phyloP scores from a whole-genome alignment of 1,140 invertebrate species.

The Drosophila sproati region DNA sequence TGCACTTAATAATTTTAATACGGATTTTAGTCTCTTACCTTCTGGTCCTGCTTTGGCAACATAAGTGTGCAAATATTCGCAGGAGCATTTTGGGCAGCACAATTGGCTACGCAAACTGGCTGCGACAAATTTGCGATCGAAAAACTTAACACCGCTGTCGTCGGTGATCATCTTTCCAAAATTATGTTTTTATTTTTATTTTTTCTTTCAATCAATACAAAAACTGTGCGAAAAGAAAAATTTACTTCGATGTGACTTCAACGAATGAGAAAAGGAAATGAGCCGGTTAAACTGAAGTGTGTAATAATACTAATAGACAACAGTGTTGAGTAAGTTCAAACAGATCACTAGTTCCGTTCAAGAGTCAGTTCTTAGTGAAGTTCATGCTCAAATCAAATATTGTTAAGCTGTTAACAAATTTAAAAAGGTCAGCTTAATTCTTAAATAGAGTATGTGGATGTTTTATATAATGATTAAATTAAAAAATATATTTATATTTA shows the following conservation, averaged over 20 bases:
- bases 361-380: not conserved
- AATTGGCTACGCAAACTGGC: slow-evolving; percentile 46
- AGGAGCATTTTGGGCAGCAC: slow-evolving; percentile 62
- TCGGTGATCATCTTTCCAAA: slow-evolving; percentile 32
- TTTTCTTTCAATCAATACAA: not conserved
- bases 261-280: not conserved
- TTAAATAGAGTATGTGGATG: too few species aligned
- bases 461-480: too few species aligned
- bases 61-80: slow-evolving; percentile 17
- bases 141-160: slow-evolving; percentile 45
- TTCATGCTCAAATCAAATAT: not conserved
- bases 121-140: slow-evolving; percentile 72
- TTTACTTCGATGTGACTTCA: not conserved
- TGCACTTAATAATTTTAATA: not conserved
- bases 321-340: slow-evolving; percentile 4
- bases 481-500: too few species aligned
- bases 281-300: not conserved
- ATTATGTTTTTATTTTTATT: not conserved
- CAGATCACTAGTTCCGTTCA: slow-evolving; percentile 10
- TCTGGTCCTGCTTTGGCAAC: not conserved
- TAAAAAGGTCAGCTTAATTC: too few species aligned
- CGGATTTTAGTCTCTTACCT: slow-evolving; percentile 7
- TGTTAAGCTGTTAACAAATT: not conserved
- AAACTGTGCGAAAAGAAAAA: not conserved
- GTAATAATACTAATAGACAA: not conserved